These are phyloP conservation scores for Stegastes partitus DNA, from an alignment of 2,113 vertebrate genomes.

Conservation along the genomic window DNA sequence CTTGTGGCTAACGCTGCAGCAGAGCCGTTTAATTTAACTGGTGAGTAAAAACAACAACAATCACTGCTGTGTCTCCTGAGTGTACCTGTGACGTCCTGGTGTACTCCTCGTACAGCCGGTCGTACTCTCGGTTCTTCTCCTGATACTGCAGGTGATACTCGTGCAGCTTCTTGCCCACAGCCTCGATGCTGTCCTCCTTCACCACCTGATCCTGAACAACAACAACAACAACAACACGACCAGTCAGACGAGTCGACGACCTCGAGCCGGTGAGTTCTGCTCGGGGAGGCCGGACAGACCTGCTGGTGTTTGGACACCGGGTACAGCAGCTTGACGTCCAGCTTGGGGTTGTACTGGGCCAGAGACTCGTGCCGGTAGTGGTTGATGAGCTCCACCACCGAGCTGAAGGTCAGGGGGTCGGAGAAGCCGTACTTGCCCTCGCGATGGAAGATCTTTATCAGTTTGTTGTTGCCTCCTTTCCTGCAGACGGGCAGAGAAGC, in stretches of 20 bases:
- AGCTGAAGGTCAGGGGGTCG: constrained; percentile 97
- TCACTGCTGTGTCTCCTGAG: no score
- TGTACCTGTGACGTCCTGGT: constrained; percentile 94
- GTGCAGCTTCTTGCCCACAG: constrained; percentile 97
- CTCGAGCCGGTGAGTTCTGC: not conserved
- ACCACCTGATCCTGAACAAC: constrained; percentile 94
- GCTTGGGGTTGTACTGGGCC: constrained; percentile 98
- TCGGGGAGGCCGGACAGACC: constrained; percentile 78
- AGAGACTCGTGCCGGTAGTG: constrained; percentile 97
- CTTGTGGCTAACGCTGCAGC: no score
- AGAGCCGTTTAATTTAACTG: no score
- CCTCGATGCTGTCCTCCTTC: constrained; percentile 98
- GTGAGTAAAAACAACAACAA: no score
- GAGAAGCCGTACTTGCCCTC: constrained; percentile 99
- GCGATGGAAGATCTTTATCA: constrained; percentile 99
- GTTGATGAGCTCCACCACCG: constrained; percentile 97
- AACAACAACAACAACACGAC: no score
- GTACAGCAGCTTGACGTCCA: constrained; percentile 97
- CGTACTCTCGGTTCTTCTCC: constrained; percentile 98
- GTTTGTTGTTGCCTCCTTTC: constrained; percentile 99
- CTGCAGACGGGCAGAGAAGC: constrained; percentile 78
- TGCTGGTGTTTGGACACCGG: constrained; percentile 98
- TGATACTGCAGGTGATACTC: constrained; percentile 98
- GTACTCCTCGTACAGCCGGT: constrained; percentile 98
- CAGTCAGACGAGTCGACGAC: not conserved